Conservation (phyloP, 2,888 invertebrate genomes). For the Plebejus melissa region DNA sequence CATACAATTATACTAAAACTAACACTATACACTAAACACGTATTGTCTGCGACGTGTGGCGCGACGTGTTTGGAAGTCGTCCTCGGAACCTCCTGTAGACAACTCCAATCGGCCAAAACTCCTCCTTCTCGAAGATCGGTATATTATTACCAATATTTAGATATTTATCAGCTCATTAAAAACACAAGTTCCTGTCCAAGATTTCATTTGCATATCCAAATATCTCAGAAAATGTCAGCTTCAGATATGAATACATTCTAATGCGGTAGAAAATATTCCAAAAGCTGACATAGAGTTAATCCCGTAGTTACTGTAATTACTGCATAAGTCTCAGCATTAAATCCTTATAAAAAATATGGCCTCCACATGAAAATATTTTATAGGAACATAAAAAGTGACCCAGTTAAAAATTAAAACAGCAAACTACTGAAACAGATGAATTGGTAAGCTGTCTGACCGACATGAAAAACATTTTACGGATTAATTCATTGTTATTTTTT, state of each 20-base stretch:
- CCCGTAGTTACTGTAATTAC: constrained; percentile 3
- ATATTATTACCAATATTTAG: too few species aligned
- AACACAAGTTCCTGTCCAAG: too few species aligned
- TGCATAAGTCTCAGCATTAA: constrained; percentile 12
- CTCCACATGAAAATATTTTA: constrained; percentile 20
- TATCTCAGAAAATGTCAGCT: too few species aligned
- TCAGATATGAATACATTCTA: neutral
- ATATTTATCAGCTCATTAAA: too few species aligned
- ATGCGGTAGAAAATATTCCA: neutral
- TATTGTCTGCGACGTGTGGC: too few species aligned
- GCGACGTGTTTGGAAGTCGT: too few species aligned
- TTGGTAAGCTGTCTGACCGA: constrained; percentile 26
- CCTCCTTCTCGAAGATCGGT: too few species aligned
- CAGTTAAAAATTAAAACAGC: constrained; percentile 26
- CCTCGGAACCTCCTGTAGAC: too few species aligned
- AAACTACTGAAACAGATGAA: constrained; percentile 27
- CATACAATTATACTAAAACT: too few species aligned
- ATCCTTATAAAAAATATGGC: constrained; percentile 4
- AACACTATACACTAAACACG: too few species aligned
- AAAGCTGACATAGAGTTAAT: neutral
- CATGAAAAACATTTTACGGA: constrained; percentile 25
- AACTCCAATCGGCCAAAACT: too few species aligned
- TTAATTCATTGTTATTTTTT: constrained; percentile 24
- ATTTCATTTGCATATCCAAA: too few species aligned
- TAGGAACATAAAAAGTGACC: constrained; percentile 23